These are phyloP conservation scores for Nasua narica DNA, from an alignment of 2,797 vertebrate genomes.

Conservation along the genomic window DNA sequence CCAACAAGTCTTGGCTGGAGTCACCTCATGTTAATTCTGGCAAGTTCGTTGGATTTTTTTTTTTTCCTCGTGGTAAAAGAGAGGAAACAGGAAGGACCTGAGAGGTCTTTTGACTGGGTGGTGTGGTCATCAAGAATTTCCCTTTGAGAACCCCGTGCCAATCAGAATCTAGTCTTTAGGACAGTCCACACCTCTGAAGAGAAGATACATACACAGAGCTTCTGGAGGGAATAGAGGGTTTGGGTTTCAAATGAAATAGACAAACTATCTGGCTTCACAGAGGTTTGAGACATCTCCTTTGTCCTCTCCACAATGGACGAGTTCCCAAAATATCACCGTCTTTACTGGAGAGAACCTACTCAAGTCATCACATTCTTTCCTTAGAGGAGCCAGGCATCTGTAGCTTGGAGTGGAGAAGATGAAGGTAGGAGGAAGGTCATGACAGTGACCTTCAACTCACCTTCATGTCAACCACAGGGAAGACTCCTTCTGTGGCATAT, in stretches of 20 bases:
- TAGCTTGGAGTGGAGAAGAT: not conserved
- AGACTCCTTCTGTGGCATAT: not conserved
- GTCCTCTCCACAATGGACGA: not conserved
- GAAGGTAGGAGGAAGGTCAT: too few species aligned
- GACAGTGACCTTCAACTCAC: not conserved
- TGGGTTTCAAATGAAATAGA: not conserved
- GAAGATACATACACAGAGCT: not conserved
- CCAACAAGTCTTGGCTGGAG: not conserved
- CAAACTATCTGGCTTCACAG: not conserved
- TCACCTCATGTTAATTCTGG: fast-evolving
- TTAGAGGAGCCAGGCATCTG: fast-evolving
- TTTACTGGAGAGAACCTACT: not conserved
- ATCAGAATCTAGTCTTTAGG: not conserved
- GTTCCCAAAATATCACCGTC: not conserved
- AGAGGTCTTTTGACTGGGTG: not conserved
- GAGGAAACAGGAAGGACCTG: not conserved
- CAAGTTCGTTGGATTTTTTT: not conserved
- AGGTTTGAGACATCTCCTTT: not conserved
- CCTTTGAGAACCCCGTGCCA: not conserved
- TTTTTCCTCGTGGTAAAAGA: not conserved
- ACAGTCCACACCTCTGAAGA: not conserved
- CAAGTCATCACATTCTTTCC: not conserved
- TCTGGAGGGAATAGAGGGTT: not conserved
- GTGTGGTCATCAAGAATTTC: not conserved
- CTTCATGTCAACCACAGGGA: not conserved